Evolutionary conservation across 64 coral and sea anemone species (phyloP), one percentile per base, ranked within the genome.

Genomic region (Dendrophyllia cribrosa): DNA sequence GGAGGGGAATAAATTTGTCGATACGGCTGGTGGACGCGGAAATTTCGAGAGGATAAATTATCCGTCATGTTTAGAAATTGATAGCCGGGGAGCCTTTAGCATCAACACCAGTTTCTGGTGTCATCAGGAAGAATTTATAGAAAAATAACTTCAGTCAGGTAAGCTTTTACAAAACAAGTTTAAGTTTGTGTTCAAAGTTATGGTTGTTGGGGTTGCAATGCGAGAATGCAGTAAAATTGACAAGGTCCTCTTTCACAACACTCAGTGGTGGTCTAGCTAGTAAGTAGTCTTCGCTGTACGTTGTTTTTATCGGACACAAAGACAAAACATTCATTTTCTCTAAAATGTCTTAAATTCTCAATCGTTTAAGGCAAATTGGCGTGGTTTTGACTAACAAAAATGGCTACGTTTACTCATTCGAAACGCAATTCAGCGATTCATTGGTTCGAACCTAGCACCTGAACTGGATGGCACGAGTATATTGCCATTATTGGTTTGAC

Each of bases 11-110:
- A 45, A 75, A 50, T 75, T 5, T 50, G 44, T 20, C 46, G 72
- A 20, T 17, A 75, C 61, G 80, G 58, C 13, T 63, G 23, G 22
- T 19, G n/a, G 44, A 66, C 9, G 80, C 34, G 62, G 80, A 84
- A 84, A 11, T 84, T 67, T 65, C 61, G 6, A 84, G 80, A 84
- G 60, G 43, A 49, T 19, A 82, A 84, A 58, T 77, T 75, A 50
- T 84, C 44, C 3, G 61, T 50, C 19, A 48, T 68, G 62, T 51
- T 49, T 1, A 68, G 24, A 67, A 67, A 82, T 45, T 49, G 25
- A 46, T 48, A 67, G 17, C 61, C 19, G 6, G 6, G 9, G 3
- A 55, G 51, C 48, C 8, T 11, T 50, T 43, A 21, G 53, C 17
- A 3, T 78, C 50, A 3, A 58, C 48, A 56, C 7, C 50, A 84